Evolutionary conservation across 2,113 vertebrate species (phyloP).

Genomic region (Charadrius vociferus): DNA sequence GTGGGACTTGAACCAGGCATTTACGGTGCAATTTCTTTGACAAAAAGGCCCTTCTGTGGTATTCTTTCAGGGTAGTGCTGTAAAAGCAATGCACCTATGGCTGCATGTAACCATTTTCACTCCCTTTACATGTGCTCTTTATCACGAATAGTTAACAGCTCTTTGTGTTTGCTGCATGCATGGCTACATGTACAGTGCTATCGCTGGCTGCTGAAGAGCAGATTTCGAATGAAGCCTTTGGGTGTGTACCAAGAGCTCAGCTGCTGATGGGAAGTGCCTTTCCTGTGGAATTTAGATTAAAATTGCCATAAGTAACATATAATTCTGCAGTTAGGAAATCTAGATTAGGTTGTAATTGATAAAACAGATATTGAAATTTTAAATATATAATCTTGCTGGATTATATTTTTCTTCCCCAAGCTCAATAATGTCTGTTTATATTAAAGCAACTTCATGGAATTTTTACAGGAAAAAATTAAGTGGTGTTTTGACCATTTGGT

Average conservation of each 20-base stretch:
- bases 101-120: neutral
- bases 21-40: neutral
- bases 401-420: neutral
- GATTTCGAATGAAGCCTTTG: conserved; percentile 26
- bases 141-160: neutral
- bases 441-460: neutral
- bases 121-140: neutral
- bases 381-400: neutral
- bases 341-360: neutral
- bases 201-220: conserved; percentile 48
- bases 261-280: conserved; percentile 65
- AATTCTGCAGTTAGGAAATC: neutral
- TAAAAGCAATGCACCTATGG: neutral
- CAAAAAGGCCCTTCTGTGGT: neutral
- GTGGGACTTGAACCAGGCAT: neutral
- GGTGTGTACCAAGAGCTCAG: conserved; percentile 36
- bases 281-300: conserved; percentile 72
- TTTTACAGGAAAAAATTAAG: neutral
- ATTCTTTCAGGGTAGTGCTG: neutral
- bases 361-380: neutral
- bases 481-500: neutral
- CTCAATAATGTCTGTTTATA: neutral
- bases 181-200: neutral
- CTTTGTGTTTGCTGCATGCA: conserved; percentile 4
- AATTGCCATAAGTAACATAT: neutral